These are phyloP conservation scores for Andrena marginata DNA, from an alignment of 2,888 invertebrate genomes.

Conservation along the genomic window DNA sequence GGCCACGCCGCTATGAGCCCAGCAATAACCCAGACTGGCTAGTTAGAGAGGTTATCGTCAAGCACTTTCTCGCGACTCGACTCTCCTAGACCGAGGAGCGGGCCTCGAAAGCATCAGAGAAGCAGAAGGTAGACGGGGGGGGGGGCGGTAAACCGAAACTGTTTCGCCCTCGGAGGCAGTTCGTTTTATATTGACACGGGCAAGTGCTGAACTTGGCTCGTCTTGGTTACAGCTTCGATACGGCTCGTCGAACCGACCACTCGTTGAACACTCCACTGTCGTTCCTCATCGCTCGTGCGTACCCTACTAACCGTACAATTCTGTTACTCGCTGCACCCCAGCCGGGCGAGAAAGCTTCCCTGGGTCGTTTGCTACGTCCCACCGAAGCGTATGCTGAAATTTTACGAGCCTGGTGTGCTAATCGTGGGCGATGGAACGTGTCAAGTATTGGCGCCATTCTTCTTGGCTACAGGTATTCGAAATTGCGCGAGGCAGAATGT, in stretches of 20 bases:
- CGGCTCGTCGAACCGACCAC: slow-evolving; percentile 38
- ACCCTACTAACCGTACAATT: slow-evolving; percentile 35
- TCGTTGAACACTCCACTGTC: background rate
- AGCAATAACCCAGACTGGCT: slow-evolving; percentile 71
- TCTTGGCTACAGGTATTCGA: background rate
- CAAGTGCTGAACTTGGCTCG: slow-evolving; percentile 54
- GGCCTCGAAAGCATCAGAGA: background rate
- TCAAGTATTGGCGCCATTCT: background rate
- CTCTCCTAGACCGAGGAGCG: background rate
- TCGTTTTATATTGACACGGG: slow-evolving; percentile 59
- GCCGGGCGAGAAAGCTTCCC: background rate
- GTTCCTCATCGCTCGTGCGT: slow-evolving; percentile 46
- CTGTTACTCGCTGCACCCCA: background rate
- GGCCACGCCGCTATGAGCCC: slow-evolving; percentile 24
- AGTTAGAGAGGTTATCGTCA: slow-evolving; percentile 42
- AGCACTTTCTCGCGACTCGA: slow-evolving; percentile 17
- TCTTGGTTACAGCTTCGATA: slow-evolving; percentile 43
- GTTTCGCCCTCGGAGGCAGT: slow-evolving; percentile 26
- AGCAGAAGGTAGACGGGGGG: slow-evolving; percentile 20
- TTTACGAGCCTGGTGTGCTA: background rate
- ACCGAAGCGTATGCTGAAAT: background rate
- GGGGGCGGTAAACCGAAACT: slow-evolving; percentile 36
- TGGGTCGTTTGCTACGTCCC: background rate
- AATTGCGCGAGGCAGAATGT: background rate
- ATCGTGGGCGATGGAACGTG: background rate